Evolutionary conservation across 2,888 invertebrate species (phyloP).

Genomic region (Hetaerina titia): DNA sequence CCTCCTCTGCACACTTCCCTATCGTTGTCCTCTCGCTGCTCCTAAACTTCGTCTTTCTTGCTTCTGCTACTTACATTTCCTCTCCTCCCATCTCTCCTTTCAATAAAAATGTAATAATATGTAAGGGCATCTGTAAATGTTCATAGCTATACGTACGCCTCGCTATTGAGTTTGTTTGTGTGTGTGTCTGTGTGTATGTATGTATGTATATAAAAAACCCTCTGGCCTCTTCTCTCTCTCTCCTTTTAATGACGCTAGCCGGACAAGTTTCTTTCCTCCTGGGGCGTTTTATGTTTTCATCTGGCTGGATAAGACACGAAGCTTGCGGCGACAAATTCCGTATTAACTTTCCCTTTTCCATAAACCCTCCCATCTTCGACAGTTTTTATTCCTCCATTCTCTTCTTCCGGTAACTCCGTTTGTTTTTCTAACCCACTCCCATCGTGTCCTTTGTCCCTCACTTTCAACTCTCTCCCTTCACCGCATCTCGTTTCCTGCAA

Average conservation of each 20-base stretch:
- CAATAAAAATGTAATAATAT: too few species aligned
- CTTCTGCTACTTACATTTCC: not conserved
- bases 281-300: conserved; percentile 38
- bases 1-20: not conserved
- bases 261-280: conserved; percentile 43
- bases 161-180: not conserved
- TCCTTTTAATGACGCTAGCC: not conserved
- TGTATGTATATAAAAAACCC: not conserved
- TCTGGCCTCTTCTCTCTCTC: not conserved
- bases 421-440: not conserved
- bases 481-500: not conserved
- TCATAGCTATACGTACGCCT: too few species aligned
- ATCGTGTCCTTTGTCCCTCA: not conserved
- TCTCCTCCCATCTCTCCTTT: not conserved
- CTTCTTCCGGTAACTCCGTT: not conserved
- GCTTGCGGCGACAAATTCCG: conserved; percentile 60
- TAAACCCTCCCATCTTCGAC: not conserved
- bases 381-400: not conserved
- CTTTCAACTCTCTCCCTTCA: not conserved
- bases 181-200: not conserved
- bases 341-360: conserved; percentile 46
- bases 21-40: not conserved
- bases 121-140: too few species aligned
- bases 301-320: conserved; percentile 29
- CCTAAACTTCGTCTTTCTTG: not conserved